These are phyloP conservation scores for Choristoneura fumiferana DNA, from an alignment of 1,140 invertebrate species.

Conservation along the genomic window DNA sequence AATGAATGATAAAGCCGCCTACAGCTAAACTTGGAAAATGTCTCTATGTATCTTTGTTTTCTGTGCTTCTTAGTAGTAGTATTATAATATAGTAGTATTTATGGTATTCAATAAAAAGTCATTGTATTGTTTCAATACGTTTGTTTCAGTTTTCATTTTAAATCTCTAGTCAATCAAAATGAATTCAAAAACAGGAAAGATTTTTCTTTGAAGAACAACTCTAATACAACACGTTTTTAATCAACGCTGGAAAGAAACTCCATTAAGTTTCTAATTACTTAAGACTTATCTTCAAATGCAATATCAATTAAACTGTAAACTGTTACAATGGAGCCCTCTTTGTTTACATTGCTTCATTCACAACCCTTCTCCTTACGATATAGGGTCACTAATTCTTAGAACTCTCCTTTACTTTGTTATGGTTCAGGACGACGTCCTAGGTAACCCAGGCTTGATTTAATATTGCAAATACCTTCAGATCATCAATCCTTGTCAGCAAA, in stretches of 20 bases:
- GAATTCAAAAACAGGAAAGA: no score
- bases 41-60: no score
- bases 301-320: background rate
- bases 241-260: background rate
- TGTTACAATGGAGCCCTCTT: no score
- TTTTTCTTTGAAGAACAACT: background rate
- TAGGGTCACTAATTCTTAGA: background rate
- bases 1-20: no score
- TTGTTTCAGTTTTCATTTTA: no score
- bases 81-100: no score
- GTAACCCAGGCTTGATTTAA: constrained; percentile 8
- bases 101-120: no score
- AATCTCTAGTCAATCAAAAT: no score
- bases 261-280: background rate
- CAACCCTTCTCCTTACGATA: background rate
- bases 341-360: background rate
- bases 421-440: background rate
- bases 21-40: no score
- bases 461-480: background rate
- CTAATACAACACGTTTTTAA: background rate
- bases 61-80: no score
- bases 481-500: constrained; percentile 10
- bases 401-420: background rate
- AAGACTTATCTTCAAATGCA: background rate
- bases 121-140: no score